Base-by-base conservation (phyloP, 30 jellyfish, hydroid and myxozoan genomes). In the Turritopsis rubra region DNA sequence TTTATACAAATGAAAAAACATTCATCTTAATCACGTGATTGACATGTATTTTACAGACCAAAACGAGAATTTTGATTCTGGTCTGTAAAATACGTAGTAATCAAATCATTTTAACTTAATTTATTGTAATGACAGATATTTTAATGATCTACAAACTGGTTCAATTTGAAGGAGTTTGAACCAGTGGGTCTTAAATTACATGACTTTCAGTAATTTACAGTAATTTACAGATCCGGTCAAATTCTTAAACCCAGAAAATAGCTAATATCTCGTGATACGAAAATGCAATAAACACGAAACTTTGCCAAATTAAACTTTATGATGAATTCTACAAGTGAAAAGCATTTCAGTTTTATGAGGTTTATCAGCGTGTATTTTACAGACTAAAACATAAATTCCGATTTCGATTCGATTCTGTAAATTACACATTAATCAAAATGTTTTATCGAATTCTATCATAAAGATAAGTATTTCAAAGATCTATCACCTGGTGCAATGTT, bases 31-130 rank as follows among this genome's bases (percentile, higher is more conserved):
- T 54, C 72, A 54, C 18, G n/a, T 54, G 72, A 54, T 54, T 54
- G 72, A 18, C 72, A n/a, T 54, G 72, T 54, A 54, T 54, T 54
- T 54, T 54, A 54, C 72, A 16, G 18, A 54, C 72, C 72, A 54
- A 54, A 54, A 54, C 72, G 72, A 16, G 72, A 54, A 54, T 54
- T 54, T 54, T n/a, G 72, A 54, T 54, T 54, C 72, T 54, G 72
- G 72, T 54, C 18, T 54, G 72, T 16, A 54, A 54, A 54, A 54
- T 54, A 54, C n/a, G 72, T 54, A 54, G n/a, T 54, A 54, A 54
- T 16, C 18, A 54, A n/a, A 54, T 16, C 18, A 54, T 54, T 18
- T 54, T 16, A 54, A 54, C 72, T 16, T 16, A 18, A 54, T n/a
- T 54, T 18, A 54, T 54, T 54, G 72, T 54, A 54, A 16, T 54